Percentiles rank a stretch among this genome's conserved stretches.
Conservation (phyloP, 2,113 vertebrate species). For the Hippoglossus stenolepis region DNA sequence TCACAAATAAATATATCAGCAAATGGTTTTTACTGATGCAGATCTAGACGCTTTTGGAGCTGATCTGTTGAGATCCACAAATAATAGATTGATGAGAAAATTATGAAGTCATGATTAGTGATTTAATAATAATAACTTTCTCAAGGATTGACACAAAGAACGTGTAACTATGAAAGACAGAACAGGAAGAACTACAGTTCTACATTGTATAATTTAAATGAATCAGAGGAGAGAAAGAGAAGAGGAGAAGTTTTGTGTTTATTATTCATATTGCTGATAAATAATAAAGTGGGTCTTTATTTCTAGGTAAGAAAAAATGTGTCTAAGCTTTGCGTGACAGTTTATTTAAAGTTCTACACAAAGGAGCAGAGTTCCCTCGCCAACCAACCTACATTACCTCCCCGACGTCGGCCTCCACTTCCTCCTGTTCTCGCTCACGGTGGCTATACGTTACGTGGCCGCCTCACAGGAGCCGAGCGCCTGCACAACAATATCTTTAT, state of each 20-base stretch:
- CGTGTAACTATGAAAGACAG: too few relatives aligned
- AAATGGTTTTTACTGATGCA: too few relatives aligned
- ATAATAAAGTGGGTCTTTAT: conserved; percentile 55
- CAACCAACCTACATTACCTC: neutral
- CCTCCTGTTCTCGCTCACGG: neutral
- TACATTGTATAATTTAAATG: neutral
- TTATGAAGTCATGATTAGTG: too few relatives aligned
- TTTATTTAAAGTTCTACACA: neutral
- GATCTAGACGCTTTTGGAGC: too few relatives aligned
- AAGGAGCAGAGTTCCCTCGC: neutral
- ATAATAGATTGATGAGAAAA: too few relatives aligned
- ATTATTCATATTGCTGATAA: conserved; percentile 55
- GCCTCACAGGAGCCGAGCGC: neutral
- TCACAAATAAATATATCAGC: too few relatives aligned
- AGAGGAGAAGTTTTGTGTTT: neutral
- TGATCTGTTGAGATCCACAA: too few relatives aligned
- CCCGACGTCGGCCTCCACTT: too few relatives aligned
- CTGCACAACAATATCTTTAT: neutral
- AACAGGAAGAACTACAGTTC: too few relatives aligned
- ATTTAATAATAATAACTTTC: too few relatives aligned
- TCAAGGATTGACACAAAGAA: too few relatives aligned
- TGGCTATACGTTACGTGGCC: neutral
- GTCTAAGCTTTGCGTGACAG: conserved; percentile 48
- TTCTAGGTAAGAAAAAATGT: conserved; percentile 48
- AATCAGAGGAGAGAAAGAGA: neutral